These are phyloP conservation scores for Caerostris extrusa DNA, from an alignment of 1,140 invertebrate species.

Conservation along the genomic window DNA sequence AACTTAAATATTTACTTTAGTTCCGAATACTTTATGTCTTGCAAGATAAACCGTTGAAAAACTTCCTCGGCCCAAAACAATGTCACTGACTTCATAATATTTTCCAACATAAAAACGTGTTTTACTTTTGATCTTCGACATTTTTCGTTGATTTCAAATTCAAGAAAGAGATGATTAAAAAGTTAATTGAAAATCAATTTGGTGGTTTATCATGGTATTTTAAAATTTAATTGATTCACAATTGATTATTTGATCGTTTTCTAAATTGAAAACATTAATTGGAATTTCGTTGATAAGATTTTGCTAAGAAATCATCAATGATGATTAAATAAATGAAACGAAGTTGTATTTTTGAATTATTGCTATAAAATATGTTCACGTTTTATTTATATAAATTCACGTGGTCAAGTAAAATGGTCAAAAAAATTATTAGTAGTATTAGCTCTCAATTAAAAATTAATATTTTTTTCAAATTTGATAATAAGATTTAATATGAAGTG, in stretches of 20 bases:
- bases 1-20: slow-evolving; percentile 22
- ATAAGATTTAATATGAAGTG: too few species aligned
- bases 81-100: slow-evolving; percentile 50
- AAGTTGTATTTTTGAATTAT: too few species aligned
- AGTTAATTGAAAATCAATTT: not conserved
- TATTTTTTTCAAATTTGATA: too few species aligned
- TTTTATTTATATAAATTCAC: too few species aligned
- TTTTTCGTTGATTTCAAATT: not conserved
- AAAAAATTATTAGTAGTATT: too few species aligned
- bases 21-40: slow-evolving; percentile 25
- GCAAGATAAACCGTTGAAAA: slow-evolving; percentile 61
- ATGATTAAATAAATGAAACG: not conserved
- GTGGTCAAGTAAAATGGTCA: too few species aligned
- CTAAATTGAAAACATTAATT: not conserved
- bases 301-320: not conserved
- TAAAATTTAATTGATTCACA: not conserved
- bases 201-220: not conserved
- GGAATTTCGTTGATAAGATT: not conserved
- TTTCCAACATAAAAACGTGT: slow-evolving; percentile 5
- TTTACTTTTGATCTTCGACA: not conserved
- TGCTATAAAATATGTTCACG: too few species aligned
- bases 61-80: slow-evolving; percentile 50
- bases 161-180: not conserved
- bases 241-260: not conserved
- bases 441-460: too few species aligned